Conservation (phyloP, 1,140 invertebrate species). For the Zaprionus vittiger region DNA sequence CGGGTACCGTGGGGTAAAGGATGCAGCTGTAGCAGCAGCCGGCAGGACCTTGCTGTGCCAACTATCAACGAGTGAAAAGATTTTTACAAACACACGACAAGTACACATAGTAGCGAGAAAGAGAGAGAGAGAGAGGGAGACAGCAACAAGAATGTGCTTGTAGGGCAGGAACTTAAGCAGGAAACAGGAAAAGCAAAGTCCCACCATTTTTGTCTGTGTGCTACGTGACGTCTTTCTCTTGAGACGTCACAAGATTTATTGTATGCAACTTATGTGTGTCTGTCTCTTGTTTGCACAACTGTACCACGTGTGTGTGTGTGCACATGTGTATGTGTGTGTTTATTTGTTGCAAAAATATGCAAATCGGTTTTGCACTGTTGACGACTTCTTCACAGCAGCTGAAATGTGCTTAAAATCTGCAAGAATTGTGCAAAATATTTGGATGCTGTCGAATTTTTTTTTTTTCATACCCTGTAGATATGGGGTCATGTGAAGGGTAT, state of each 20-base stretch:
- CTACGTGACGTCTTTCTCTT: conserved; percentile 81
- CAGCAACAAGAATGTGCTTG: conserved; percentile 41
- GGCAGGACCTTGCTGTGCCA: conserved; percentile 44
- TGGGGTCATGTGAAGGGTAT: background rate
- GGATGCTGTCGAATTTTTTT: conserved; percentile 65
- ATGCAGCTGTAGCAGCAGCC: conserved; percentile 27
- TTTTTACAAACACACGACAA: conserved; percentile 43
- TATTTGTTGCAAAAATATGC: conserved; percentile 58
- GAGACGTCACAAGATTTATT: conserved; percentile 83
- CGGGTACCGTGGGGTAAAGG: background rate
- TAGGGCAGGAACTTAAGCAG: conserved; percentile 73
- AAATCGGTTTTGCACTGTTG: conserved; percentile 69
- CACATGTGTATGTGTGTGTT: conserved; percentile 11
- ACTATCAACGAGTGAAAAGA: conserved; percentile 70
- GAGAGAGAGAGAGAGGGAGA: conserved; percentile 4
- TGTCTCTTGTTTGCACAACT: conserved; percentile 51
- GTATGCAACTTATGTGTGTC: conserved; percentile 77
- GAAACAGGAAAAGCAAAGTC: conserved; percentile 77
- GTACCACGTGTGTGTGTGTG: conserved; percentile 21
- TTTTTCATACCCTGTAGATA: background rate
- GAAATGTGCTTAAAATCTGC: conserved; percentile 80
- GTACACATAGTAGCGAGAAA: conserved; percentile 17
- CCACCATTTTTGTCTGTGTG: conserved; percentile 62
- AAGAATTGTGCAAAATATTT: conserved; percentile 77
- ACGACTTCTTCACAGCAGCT: conserved; percentile 71